Base-by-base conservation (phyloP, 2,797 vertebrate genomes). In the Rhadinocentrus ornatus region DNA sequence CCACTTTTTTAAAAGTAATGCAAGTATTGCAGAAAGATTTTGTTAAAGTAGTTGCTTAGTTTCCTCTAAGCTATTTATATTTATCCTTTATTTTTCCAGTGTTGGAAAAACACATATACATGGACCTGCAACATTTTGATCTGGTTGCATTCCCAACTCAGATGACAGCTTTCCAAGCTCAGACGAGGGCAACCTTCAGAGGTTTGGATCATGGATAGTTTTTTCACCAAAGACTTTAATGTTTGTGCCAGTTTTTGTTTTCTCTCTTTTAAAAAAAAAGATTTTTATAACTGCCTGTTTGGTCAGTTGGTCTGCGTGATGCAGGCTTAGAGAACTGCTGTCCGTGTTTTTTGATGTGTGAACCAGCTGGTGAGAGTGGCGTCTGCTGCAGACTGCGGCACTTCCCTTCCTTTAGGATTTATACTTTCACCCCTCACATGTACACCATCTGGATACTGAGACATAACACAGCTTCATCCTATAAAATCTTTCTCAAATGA, bases 341-440 rank as follows among this genome's bases (percentile, higher is more conserved):
- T 46, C n/a, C 63, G 31, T 56, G 44, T 57, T 77, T 69, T 61
- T 37, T 69, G 58, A 54, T 32, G 60, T 70, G 48, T 59, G 34
- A 67, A 44, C 66, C 69, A 72, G 71, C 64, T 70, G 69, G 48
- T 62, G 50, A 73, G 15, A 76, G 35, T 75, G 66, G 37, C 64
- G 75, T 57, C 55, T 31, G 60, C 32, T 39, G 41, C 29, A 59
- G 52, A 29, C 65, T 34, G 66, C 26, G 6, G 37, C 72, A 63
- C 16, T 52, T 62, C 12, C n/a, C 39, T 69, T 66, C 46, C 64
- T 64, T 41, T 62, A 62, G 13, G 18, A 20, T 8, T 7, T 18
- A 44, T 7, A 44, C 6, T 44, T 44, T 44, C 18, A 44, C 6
- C 13, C 41, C 6, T 6, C 37, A 41, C 37, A 41, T 16, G 37